Evolutionary conservation across 2,113 vertebrate genomes (phyloP).

Genomic region (Nipponia nippon): DNA sequence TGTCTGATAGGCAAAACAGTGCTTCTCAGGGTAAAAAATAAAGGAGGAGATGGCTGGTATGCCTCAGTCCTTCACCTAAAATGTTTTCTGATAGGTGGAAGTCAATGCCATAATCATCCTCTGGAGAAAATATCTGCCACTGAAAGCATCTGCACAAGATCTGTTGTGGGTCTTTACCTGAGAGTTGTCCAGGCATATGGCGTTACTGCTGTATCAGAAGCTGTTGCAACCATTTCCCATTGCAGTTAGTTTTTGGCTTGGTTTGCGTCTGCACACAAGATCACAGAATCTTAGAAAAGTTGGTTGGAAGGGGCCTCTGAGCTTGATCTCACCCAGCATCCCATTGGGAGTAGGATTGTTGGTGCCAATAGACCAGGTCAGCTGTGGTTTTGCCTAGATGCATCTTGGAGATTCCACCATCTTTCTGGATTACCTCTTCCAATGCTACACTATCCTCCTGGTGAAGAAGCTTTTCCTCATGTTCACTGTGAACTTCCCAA

Average conservation of each 20-base stretch:
- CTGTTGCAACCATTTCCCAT: not conserved
- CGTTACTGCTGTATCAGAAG: not conserved
- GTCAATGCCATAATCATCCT: not conserved
- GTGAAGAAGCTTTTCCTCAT: not conserved
- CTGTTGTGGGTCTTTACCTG: not conserved
- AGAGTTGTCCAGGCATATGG: not conserved
- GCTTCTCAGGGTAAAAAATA: not conserved
- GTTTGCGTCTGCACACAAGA: not conserved
- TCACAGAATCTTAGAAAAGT: not conserved
- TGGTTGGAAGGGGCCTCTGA: not conserved
- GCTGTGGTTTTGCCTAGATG: not conserved
- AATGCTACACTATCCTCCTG: not conserved
- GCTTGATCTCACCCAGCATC: not conserved
- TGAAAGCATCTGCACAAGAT: not conserved
- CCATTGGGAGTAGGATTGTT: not conserved
- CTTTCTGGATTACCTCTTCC: not conserved
- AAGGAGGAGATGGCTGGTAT: not conserved
- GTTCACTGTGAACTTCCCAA: not conserved
- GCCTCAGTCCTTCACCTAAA: not conserved
- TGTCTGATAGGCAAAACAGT: not conserved
- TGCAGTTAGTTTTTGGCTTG: not conserved
- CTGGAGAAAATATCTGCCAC: not conserved
- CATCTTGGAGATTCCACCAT: not conserved
- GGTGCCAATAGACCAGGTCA: not conserved
- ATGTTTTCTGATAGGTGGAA: not conserved